These are phyloP conservation scores for Drosophila pseudotakahashii DNA, from an alignment of 2,888 invertebrate species.

Conservation along the genomic window DNA sequence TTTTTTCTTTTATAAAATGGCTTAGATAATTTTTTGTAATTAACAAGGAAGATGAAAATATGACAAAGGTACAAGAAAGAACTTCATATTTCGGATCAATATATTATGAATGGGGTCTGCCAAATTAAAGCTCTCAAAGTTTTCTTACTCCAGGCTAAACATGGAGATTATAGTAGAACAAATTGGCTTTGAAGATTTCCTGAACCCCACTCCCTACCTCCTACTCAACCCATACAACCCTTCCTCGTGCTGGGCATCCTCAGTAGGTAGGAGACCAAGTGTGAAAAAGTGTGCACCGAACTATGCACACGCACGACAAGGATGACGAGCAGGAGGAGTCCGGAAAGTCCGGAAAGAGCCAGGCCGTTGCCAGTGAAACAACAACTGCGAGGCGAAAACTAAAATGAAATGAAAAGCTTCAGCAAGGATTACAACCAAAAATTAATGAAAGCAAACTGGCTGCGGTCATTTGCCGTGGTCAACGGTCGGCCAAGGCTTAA, in stretches of 20 bases:
- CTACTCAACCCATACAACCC: slow-evolving; percentile 9
- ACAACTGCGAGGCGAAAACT: slow-evolving; percentile 58
- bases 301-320: slow-evolving; percentile 69
- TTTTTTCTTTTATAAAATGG: too few relatives aligned
- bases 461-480: slow-evolving; percentile 79
- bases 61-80: neutral
- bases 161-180: neutral
- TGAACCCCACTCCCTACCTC: neutral
- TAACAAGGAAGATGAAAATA: neutral
- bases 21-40: neutral
- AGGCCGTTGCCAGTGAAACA: slow-evolving; percentile 16
- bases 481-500: slow-evolving; percentile 80
- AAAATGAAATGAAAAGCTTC: slow-evolving; percentile 77
- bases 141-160: neutral
- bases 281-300: slow-evolving; percentile 72
- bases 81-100: neutral
- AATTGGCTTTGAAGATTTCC: slow-evolving; percentile 2
- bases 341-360: slow-evolving; percentile 8
- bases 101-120: neutral
- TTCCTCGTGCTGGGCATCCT: slow-evolving; percentile 10
- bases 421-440: slow-evolving; percentile 81
- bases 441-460: slow-evolving; percentile 82
- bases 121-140: neutral
- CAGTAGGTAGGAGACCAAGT: slow-evolving; percentile 54
- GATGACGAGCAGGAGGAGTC: slow-evolving; percentile 25